A percentile compares a stretch with the other conserved stretches of the same genome.
Evolutionary conservation across 2,888 invertebrate species (phyloP).

Genomic region (Coronaproctus castanopsis): DNA sequence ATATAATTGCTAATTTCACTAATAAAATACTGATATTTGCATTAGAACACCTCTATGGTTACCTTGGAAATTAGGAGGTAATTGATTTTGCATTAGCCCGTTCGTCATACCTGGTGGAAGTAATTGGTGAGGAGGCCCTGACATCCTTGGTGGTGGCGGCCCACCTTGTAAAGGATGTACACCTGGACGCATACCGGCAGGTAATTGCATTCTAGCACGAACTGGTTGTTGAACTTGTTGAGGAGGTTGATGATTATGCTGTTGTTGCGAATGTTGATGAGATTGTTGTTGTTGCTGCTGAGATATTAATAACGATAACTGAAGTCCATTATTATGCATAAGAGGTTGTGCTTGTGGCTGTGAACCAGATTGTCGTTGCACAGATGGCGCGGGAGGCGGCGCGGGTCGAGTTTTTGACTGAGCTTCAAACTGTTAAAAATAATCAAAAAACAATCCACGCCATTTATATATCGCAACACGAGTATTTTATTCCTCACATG

Average conservation of each 20-base stretch:
- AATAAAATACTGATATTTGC: too few species aligned
- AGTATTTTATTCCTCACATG: too few species aligned
- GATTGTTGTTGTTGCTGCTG: constrained; percentile 10
- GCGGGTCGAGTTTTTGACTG: constrained; percentile 75
- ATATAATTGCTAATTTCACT: too few species aligned
- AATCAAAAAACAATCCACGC: constrained; percentile 3
- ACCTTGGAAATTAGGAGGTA: constrained; percentile 37
- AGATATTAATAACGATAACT: constrained; percentile 12
- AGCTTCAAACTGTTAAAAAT: constrained; percentile 54
- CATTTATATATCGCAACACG: too few species aligned
- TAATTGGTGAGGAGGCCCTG: constrained; percentile 28
- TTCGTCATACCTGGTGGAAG: constrained; percentile 22
- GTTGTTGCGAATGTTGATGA: constrained; percentile 7
- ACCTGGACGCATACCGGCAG: constrained; percentile 32
- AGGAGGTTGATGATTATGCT: too few species aligned
- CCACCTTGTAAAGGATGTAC: constrained; percentile 33
- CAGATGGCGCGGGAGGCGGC: constrained; percentile 46
- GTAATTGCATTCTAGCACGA: constrained; percentile 32
- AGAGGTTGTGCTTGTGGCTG: constrained; percentile 17
- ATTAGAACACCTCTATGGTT: constrained; percentile 38
- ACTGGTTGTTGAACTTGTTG: constrained; percentile 23
- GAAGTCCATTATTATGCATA: constrained; percentile 33
- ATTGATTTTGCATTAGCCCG: constrained; percentile 26
- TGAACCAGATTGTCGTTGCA: constrained; percentile 21
- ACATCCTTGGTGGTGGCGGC: constrained; percentile 34